These are phyloP conservation scores for Priocnemis perturbator DNA, from an alignment of 2,888 invertebrate species.

Conservation along the genomic window DNA sequence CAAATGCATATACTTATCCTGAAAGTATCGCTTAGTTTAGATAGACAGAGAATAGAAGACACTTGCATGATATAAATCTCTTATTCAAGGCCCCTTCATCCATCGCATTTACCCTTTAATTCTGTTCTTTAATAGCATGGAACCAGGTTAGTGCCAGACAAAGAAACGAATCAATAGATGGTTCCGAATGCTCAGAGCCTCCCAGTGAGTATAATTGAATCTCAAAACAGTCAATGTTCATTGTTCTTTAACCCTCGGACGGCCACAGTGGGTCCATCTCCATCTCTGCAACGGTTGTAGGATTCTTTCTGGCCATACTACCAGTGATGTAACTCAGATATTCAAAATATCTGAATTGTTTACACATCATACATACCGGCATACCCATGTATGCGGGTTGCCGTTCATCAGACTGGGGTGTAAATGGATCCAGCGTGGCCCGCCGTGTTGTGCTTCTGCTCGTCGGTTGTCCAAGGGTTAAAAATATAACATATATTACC, in stretches of 20 bases:
- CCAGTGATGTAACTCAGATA: no score
- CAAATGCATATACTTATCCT: neutral
- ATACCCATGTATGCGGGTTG: no score
- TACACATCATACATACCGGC: no score
- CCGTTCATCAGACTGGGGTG: no score
- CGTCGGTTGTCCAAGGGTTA: no score
- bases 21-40: neutral
- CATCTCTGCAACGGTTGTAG: no score
- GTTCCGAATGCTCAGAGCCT: slow-evolving; percentile 74
- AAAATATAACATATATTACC: slow-evolving; percentile 67
- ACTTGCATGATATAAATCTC: neutral
- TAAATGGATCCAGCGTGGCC: slow-evolving; percentile 35
- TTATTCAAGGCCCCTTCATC: neutral
- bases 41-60: neutral
- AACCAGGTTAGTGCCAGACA: slow-evolving; percentile 79
- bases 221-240: neutral
- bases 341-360: no score
- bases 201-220: slow-evolving; percentile 59
- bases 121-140: slow-evolving; percentile 78
- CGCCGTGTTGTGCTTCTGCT: no score
- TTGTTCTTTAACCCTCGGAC: no score
- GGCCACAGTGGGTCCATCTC: no score
- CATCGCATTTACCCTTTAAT: neutral
- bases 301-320: no score
- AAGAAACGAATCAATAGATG: slow-evolving; percentile 78